Evolutionary conservation across 2,888 invertebrate species (phyloP), one percentile per base, ranked within the genome.

Genomic region (Rhogogaster chlorosoma): DNA sequence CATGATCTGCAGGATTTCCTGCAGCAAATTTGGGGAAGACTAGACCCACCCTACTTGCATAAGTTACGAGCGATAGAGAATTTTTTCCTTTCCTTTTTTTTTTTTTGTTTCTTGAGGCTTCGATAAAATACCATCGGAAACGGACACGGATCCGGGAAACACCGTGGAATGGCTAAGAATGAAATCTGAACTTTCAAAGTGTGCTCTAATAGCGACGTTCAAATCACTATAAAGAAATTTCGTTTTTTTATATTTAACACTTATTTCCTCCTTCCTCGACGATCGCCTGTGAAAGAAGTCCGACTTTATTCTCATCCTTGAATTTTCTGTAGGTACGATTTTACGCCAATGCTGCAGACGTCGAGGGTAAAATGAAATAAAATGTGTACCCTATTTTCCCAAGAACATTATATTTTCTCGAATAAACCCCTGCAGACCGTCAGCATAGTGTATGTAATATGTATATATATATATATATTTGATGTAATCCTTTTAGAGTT

Each of bases 401-500:
- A 12, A 29, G 70, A 70, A 70, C 36, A 70, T 70, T 70, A 73
- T 42, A 73, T 38, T 73, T 42, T 42, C 42, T 42, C 22, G 73
- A 73, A 73, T 38, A 22, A 53, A 77, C 77, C 29, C 26, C n/a
- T n/a, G n/a, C 5, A 77, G 49, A 49, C 42, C 38, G 22, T 42
- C 42, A 18, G 71, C 38, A 73, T 42, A 29, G 70, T 5, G 18
- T 73, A 38, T 38, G 12, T 38, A n/a, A n/a, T n/a, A 5, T 22
- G 7, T 42, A 22, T 36, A 32, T 29, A n/a, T 45, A 53, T 29
- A 29, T 18, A 4, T 53, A 29, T 38, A 53, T 77, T 53, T 53
- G 77, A 77, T 77, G 77, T 53, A 77, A 77, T 77, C 77, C 77
- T 77, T 77, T 77, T 53, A 77, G 77, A 77, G 49, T 77, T 77